Conservation (phyloP, 1,140 invertebrate species). For the Aphis craccivora region DNA sequence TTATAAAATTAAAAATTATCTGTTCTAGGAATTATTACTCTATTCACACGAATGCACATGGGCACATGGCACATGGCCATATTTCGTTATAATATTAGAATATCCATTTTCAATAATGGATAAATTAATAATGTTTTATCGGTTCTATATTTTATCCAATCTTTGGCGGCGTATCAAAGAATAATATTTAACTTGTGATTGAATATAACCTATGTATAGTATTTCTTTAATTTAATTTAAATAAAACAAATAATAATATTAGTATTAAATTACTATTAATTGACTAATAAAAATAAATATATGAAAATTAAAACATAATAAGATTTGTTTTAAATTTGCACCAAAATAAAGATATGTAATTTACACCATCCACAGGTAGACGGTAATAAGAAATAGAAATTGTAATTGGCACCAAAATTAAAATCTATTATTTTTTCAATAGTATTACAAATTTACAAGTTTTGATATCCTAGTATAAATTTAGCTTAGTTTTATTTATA, state of each 20-base stretch:
- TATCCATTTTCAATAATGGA: constrained; percentile 11
- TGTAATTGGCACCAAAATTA: too few species aligned
- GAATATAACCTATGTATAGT: not conserved
- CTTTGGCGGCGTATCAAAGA: not conserved
- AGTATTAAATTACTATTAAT: not conserved
- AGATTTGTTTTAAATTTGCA: too few species aligned
- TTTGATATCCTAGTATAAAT: too few species aligned
- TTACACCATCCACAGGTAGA: too few species aligned
- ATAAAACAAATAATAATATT: not conserved
- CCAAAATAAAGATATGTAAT: too few species aligned
- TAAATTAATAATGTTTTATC: not conserved
- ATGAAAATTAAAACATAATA: not conserved
- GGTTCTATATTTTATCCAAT: not conserved
- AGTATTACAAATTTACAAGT: too few species aligned
- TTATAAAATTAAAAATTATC: not conserved
- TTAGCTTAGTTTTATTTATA: too few species aligned
- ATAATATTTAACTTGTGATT: not conserved
- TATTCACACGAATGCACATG: not conserved
- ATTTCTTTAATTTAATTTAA: not conserved
- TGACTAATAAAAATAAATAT: too few species aligned
- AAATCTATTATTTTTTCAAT: too few species aligned
- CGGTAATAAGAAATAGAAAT: too few species aligned
- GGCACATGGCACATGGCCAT: not conserved
- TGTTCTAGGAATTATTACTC: not conserved
- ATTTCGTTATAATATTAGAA: not conserved